Conservation (phyloP, 2,888 invertebrate genomes). For the Mesochorus sp. region DNA sequence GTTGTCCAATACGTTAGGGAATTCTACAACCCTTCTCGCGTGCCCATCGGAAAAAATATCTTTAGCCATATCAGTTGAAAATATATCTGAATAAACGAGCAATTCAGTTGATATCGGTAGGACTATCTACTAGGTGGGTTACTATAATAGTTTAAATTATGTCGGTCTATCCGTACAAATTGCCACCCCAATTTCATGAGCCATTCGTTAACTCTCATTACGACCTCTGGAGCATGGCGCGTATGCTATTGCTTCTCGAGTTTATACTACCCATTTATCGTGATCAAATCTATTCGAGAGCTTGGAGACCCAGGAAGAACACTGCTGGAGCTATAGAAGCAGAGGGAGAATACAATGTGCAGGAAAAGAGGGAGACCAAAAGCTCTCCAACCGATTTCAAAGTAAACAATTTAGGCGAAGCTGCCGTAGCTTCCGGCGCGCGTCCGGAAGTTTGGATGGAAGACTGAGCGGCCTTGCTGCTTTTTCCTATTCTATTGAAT, state of each 20-base stretch:
- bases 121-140: slow-evolving; percentile 18
- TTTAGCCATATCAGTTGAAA: not conserved
- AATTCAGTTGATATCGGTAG: slow-evolving; percentile 33
- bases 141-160: slow-evolving; percentile 50
- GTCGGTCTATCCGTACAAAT: slow-evolving; percentile 41
- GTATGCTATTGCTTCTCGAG: slow-evolving; percentile 26
- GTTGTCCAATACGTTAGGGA: slow-evolving; percentile 24
- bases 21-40: not conserved
- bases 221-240: not conserved
- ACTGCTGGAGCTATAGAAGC: too few relatives aligned
- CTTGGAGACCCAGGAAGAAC: not conserved
- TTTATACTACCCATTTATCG: slow-evolving; percentile 36
- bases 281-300: slow-evolving; percentile 9
- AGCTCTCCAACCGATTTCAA: slow-evolving; percentile 38
- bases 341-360: not conserved
- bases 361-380: not conserved
- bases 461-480: not conserved
- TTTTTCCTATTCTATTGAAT: slow-evolving; percentile 31
- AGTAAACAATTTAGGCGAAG: slow-evolving; percentile 40
- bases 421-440: not conserved
- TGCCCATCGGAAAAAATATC: slow-evolving; percentile 46
- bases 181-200: slow-evolving; percentile 38
- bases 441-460: slow-evolving; percentile 31
- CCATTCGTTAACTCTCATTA: slow-evolving; percentile 52
- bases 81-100: slow-evolving; percentile 3